These are phyloP conservation scores for Pollicipes pollicipes DNA, from an alignment of 1,140 invertebrate genomes.

Conservation along the genomic window DNA sequence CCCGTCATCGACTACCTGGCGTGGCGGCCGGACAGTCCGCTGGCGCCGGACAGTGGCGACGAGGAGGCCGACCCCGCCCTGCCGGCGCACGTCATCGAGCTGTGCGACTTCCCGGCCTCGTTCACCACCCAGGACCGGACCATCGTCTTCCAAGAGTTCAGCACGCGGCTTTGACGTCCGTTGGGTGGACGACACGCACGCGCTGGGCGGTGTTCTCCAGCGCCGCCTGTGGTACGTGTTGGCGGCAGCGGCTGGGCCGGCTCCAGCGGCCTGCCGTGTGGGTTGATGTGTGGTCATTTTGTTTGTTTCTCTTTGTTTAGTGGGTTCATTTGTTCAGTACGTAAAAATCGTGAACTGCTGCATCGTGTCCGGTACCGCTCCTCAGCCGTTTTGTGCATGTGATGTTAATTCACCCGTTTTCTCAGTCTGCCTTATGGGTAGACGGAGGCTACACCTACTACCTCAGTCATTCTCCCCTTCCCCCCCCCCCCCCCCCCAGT, in stretches of 20 bases:
- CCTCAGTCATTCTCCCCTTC: too few relatives aligned
- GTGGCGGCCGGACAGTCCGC: background rate
- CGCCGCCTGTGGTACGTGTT: constrained; percentile 49
- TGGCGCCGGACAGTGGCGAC: constrained; percentile 18
- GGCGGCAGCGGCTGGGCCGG: constrained; percentile 8
- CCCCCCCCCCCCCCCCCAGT: too few relatives aligned
- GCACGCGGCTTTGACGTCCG: constrained; percentile 61
- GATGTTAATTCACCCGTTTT: too few relatives aligned
- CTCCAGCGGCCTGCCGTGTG: too few relatives aligned
- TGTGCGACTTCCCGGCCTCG: constrained; percentile 67
- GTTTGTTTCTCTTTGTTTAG: too few relatives aligned
- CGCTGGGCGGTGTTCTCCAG: constrained; percentile 69
- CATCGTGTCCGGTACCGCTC: too few relatives aligned
- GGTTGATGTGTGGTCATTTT: too few relatives aligned
- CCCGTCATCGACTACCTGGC: constrained; percentile 1
- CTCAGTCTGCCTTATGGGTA: too few relatives aligned
- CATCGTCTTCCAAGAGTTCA: constrained; percentile 46
- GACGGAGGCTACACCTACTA: too few relatives aligned
- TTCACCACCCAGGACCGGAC: constrained; percentile 67
- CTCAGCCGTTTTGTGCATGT: too few relatives aligned
- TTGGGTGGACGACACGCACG: constrained; percentile 87
- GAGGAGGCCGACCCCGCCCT: constrained; percentile 6
- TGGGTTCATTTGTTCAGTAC: too few relatives aligned
- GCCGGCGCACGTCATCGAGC: constrained; percentile 61
- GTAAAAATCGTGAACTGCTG: too few relatives aligned